Conservation (phyloP, 2,113 vertebrate genomes). For the Octodon degus region DNA sequence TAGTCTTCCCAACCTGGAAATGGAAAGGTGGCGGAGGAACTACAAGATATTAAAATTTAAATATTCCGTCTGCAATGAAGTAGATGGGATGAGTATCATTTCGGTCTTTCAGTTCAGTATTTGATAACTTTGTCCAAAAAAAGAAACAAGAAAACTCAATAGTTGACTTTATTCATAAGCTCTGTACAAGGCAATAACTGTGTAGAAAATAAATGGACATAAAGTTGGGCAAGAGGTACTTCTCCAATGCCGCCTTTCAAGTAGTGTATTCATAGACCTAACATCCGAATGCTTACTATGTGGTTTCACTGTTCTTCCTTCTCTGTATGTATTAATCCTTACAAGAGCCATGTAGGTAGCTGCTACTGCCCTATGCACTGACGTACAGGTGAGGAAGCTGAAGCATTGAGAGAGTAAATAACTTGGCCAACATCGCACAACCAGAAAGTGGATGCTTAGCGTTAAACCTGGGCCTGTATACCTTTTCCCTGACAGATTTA, state of each 20-base stretch:
- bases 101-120: neutral
- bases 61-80: constrained; percentile 6
- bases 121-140: neutral
- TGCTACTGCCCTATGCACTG: neutral
- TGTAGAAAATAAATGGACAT: constrained; percentile 15
- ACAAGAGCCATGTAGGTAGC: neutral
- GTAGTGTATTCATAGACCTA: neutral
- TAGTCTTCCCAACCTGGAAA: neutral
- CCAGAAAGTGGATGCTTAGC: neutral
- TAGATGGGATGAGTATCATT: neutral
- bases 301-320: neutral
- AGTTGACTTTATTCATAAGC: neutral
- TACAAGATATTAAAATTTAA: neutral
- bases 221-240: neutral
- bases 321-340: neutral
- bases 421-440: neutral
- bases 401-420: neutral
- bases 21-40: neutral
- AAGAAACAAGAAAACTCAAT: neutral
- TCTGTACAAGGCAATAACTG: neutral
- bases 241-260: neutral
- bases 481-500: neutral
- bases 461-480: neutral
- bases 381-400: constrained; percentile 9
- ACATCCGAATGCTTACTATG: neutral